Base-by-base conservation (phyloP, 2,797 vertebrate genomes). In the Balearica regulorum region DNA sequence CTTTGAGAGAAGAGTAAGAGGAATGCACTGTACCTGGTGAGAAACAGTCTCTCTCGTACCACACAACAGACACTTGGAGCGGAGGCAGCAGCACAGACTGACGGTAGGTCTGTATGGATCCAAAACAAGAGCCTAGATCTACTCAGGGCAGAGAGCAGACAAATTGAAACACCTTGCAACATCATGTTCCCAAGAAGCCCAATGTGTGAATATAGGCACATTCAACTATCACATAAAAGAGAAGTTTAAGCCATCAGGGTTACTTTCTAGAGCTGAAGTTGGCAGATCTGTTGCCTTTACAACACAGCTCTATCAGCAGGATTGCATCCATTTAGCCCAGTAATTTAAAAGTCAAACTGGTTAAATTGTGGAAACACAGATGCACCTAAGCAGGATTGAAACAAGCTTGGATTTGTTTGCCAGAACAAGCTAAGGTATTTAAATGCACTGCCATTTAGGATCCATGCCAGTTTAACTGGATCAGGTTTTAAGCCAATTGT, bases 131-230 rank as follows among this genome's bases (percentile, higher is more conserved):
- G 29, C 49, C 35, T 31, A 33, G 15, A 8, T 21, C 39, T 17
- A 5, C 33, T 51, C 49, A 13, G 37, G 28, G 25, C 31, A 64
- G 46, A 60, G 19, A 49, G 19, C 16, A 69, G 46, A 31, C 17
- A 82, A 44, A 85, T 0, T 7, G 20, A 75, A 83, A 21, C 46
- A 46, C 24, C 20, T 46, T 29, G 33, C 39, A 55, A 6, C 4
- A 21, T 2, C 75, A 28, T 4, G 0, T 7, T 69, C 33, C 60
- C 16, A 26, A 75, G 73, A 70, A 88, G 48, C 21, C 15, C 55
- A 66, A 24, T 2, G 1, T 0, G 2, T 7, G 10, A 64, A 39
- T 0, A 0, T 2, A 15, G 9, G 13, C 53, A 62, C 10, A 3
- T 25, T 7, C 21, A 33, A 60, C 31, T 4, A 18, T 10, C 48